phyloP scores from a whole-genome alignment of 2,113 vertebrate species.

The Eretmochelys imbricata region DNA sequence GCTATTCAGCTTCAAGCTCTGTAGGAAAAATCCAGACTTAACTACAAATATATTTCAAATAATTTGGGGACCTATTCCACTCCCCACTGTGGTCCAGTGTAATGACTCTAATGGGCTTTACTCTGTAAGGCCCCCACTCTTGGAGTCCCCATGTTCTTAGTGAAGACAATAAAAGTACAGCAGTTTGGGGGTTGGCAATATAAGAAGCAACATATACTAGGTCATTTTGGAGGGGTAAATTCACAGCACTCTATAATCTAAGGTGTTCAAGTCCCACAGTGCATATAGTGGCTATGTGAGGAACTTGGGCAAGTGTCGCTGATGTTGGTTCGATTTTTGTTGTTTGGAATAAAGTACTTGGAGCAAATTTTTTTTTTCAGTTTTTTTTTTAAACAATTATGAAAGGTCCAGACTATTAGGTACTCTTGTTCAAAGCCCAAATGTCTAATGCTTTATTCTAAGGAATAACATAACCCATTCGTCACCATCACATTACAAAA shows the following conservation, averaged over 20 bases:
- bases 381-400: not conserved
- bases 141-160: too few relatives aligned
- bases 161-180: not conserved
- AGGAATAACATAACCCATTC: not conserved
- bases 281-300: not conserved
- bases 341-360: not conserved
- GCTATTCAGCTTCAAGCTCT: not conserved
- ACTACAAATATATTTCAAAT: not conserved
- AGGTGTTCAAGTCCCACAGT: not conserved
- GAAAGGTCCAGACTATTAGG: not conserved
- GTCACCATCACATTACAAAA: not conserved
- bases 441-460: not conserved
- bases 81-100: not conserved
- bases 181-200: not conserved
- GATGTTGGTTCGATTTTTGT: not conserved
- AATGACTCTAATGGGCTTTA: not conserved
- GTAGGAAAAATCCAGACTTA: not conserved
- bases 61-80: not conserved
- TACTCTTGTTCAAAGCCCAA: slow-evolving; percentile 8
- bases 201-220: not conserved
- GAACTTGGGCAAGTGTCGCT: not conserved
- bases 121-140: not conserved
- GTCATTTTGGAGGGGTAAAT: not conserved
- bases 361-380: not conserved
- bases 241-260: not conserved